Evolutionary conservation across 2,797 vertebrate genomes (phyloP).

Genomic region (Kryptolebias ocellatus): DNA sequence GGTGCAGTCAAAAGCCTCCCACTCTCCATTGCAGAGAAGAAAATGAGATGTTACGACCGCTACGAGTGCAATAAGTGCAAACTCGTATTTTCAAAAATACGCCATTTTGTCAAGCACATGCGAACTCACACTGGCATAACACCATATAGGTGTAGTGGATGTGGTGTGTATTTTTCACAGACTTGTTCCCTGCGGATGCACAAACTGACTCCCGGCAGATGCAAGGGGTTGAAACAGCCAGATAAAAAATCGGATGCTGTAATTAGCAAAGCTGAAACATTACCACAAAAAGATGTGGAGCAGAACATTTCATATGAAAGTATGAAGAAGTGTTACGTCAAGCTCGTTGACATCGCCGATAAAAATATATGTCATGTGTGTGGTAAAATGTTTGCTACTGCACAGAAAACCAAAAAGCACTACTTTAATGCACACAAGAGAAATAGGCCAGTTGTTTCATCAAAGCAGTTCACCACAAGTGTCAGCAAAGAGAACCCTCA

Average conservation of each 20-base stretch:
- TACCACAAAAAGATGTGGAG: slow-evolving; percentile 3
- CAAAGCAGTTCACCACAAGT: slow-evolving; percentile 43
- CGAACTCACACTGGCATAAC: slow-evolving; percentile 75
- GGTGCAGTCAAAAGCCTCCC: not conserved
- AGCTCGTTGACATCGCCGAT: slow-evolving; percentile 76
- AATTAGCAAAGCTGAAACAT: not conserved
- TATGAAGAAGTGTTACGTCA: slow-evolving; percentile 74
- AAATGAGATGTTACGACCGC: slow-evolving; percentile 10
- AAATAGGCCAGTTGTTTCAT: slow-evolving; percentile 15
- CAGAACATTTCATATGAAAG: slow-evolving; percentile 9
- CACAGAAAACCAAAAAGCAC: slow-evolving; percentile 55
- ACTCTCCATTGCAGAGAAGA: slow-evolving; percentile 1
- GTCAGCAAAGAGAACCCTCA: slow-evolving; percentile 33
- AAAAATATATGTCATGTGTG: slow-evolving; percentile 60
- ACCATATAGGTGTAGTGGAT: slow-evolving; percentile 70
- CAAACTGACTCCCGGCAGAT: slow-evolving; percentile 55
- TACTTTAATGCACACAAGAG: slow-evolving; percentile 41
- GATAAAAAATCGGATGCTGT: slow-evolving; percentile 11
- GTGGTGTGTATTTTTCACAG: slow-evolving; percentile 77
- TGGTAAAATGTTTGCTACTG: slow-evolving; percentile 61
- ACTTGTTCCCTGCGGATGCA: slow-evolving; percentile 64
- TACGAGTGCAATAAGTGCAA: slow-evolving; percentile 70
- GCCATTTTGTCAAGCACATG: slow-evolving; percentile 67
- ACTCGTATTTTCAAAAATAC: slow-evolving; percentile 57
- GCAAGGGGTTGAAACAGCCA: slow-evolving; percentile 36